phyloP scores from a whole-genome alignment of 1,140 invertebrate genomes.

The Eubasilissa regina region DNA sequence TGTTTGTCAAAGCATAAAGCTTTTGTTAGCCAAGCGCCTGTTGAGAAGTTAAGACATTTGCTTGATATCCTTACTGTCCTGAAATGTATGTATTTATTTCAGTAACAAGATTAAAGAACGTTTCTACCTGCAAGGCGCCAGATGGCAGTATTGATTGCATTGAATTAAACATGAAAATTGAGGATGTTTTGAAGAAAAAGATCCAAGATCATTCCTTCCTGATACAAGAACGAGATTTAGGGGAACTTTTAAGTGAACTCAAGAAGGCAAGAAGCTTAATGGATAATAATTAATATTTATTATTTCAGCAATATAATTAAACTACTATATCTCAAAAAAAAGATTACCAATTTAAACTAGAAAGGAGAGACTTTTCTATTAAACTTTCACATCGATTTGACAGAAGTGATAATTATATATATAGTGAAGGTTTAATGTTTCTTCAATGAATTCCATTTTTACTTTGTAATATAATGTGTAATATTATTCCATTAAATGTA shows the following conservation, averaged over 20 bases:
- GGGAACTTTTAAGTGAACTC: slow-evolving; percentile 49
- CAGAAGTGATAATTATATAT: too few species aligned
- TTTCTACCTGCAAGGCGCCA: slow-evolving; percentile 41
- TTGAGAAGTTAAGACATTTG: not conserved
- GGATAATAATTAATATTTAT: slow-evolving; percentile 30
- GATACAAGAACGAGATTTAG: slow-evolving; percentile 50
- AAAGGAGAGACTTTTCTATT: too few species aligned
- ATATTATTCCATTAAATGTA: too few species aligned
- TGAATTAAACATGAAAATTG: slow-evolving; percentile 52
- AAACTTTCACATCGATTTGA: too few species aligned
- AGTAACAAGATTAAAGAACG: slow-evolving; percentile 52
- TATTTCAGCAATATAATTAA: too few species aligned
- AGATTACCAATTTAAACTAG: too few species aligned
- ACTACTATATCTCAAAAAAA: too few species aligned
- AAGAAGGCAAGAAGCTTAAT: slow-evolving; percentile 54
- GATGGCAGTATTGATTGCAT: slow-evolving; percentile 56
- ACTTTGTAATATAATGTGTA: too few species aligned
- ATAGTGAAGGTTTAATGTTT: not conserved
- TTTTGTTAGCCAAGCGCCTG: not conserved
- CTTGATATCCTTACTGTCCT: not conserved
- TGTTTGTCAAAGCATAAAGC: too few species aligned
- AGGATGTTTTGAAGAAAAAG: slow-evolving; percentile 46
- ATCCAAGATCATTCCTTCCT: slow-evolving; percentile 48
- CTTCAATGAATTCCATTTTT: too few species aligned
- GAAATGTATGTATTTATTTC: slow-evolving; percentile 43